Conservation (phyloP, 2,113 vertebrate species). For the Machaerirhynchus nigripectus region DNA sequence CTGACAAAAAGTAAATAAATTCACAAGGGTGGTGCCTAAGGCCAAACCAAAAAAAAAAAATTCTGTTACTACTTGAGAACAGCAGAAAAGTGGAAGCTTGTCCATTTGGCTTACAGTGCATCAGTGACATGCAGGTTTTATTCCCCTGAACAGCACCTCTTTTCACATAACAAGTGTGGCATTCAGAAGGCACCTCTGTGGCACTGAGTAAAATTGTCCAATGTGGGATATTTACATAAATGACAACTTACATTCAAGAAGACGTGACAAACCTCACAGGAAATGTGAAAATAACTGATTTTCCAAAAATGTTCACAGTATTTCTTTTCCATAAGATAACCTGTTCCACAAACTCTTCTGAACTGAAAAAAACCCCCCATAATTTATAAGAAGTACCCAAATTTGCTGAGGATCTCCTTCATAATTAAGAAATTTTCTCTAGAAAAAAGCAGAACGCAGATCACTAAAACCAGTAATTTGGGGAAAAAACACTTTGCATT, state of each 20-base stretch:
- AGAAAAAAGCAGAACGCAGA: neutral
- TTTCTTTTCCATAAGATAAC: neutral
- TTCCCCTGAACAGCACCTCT: neutral
- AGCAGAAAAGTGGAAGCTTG: neutral
- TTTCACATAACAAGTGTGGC: neutral
- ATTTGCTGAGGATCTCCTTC: neutral
- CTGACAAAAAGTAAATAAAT: neutral
- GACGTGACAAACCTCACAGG: neutral
- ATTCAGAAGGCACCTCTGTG: neutral
- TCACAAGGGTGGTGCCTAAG: neutral
- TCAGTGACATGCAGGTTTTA: neutral
- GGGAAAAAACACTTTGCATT: accelerated
- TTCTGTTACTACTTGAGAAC: neutral
- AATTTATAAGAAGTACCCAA: neutral
- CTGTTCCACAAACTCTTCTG: neutral
- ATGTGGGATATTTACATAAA: accelerated
- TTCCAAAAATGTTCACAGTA: neutral
- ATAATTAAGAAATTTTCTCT: neutral
- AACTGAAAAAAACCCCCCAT: neutral
- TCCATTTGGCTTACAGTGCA: neutral
- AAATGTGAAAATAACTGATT: neutral
- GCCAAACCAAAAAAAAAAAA: neutral
- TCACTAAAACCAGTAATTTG: neutral
- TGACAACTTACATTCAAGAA: neutral
- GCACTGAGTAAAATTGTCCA: neutral